Evolutionary conservation across 92 coral and sea anemone genomes (phyloP).

Genomic region (Ricordea florida): DNA sequence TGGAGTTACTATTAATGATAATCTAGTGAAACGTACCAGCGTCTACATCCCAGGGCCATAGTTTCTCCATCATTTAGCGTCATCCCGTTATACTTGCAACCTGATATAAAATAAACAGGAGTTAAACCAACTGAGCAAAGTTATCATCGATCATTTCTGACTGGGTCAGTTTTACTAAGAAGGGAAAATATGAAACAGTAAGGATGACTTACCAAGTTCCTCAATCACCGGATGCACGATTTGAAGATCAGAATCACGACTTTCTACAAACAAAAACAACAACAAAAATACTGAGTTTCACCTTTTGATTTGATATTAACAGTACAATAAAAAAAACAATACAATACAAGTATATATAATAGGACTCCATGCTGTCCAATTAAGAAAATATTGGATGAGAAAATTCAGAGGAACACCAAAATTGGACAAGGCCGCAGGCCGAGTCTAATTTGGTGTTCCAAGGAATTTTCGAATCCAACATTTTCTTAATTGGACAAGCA

Average conservation of each 20-base stretch:
- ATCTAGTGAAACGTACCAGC: slow-evolving; percentile 35
- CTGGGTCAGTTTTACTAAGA: not conserved
- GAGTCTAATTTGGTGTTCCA: no score
- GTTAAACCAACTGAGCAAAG: not conserved
- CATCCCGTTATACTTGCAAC: slow-evolving; percentile 43
- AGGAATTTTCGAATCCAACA: no score
- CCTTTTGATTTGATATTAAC: no score
- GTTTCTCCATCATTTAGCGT: slow-evolving; percentile 34
- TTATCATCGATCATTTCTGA: not conserved
- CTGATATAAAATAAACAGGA: slow-evolving; percentile 21
- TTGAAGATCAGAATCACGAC: not conserved
- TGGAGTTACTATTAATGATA: not conserved
- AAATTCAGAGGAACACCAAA: no score
- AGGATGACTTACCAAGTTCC: slow-evolving; percentile 33
- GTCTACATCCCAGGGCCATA: slow-evolving; percentile 42
- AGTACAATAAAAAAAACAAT: no score
- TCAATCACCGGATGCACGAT: slow-evolving; percentile 31
- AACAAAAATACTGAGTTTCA: no score
- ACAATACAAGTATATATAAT: no score
- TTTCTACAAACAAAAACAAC: no score
- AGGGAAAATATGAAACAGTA: not conserved
- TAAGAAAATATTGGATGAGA: no score
- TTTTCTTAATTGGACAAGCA: no score
- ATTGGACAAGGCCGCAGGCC: no score
- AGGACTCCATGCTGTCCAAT: no score